Evolutionary conservation across 2,888 invertebrate species (phyloP).

Genomic region (Allygus modestus): DNA sequence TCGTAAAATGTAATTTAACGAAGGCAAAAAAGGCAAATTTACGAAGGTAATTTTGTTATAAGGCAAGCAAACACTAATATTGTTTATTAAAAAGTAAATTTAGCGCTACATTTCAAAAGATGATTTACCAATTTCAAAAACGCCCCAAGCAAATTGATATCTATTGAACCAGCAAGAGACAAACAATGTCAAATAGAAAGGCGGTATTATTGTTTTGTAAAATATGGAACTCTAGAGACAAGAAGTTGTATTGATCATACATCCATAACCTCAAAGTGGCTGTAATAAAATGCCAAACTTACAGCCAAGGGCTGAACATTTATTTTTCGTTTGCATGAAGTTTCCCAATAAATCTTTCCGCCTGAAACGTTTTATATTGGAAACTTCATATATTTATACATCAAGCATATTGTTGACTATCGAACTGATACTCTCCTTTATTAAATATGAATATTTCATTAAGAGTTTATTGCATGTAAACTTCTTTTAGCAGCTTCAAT

Average conservation of each 20-base stretch:
- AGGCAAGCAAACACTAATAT: too few species aligned
- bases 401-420: not conserved
- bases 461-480: too few species aligned
- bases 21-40: too few species aligned
- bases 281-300: constrained; percentile 29
- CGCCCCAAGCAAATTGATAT: not conserved
- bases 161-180: not conserved
- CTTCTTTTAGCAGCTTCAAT: too few species aligned
- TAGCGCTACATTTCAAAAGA: too few species aligned
- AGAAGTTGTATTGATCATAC: constrained; percentile 14
- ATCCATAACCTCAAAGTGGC: constrained; percentile 28
- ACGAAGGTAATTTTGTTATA: too few species aligned
- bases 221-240: constrained; percentile 19
- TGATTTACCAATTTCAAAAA: not conserved
- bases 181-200: not conserved
- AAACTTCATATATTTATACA: not conserved
- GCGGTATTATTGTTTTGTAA: constrained; percentile 14
- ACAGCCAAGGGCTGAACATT: constrained; percentile 5
- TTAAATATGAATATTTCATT: too few species aligned
- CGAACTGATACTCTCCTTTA: not conserved
- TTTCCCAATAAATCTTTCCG: constrained; percentile 25
- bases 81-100: too few species aligned
- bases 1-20: too few species aligned
- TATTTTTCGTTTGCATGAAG: constrained; percentile 33
- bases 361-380: not conserved